A percentile compares a stretch with the other conserved stretches of the same genome.
phyloP scores from a whole-genome alignment of 2,888 invertebrate species.

The Hybos culiciformis region DNA sequence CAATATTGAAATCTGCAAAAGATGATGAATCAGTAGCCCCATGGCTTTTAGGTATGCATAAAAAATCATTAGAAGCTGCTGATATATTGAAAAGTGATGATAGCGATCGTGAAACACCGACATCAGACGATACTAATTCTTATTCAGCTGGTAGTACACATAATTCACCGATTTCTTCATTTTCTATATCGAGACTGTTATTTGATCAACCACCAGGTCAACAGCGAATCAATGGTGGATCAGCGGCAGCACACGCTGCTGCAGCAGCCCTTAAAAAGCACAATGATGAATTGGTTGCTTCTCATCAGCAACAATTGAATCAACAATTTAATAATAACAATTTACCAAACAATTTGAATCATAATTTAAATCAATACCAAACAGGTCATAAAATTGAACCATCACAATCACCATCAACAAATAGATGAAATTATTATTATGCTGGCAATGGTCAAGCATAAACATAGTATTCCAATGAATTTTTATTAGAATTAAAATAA shows the following conservation, averaged over 20 bases:
- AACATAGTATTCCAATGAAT: no score
- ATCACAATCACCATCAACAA: no score
- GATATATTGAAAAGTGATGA: slow-evolving; percentile 79
- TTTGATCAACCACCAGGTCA: slow-evolving; percentile 26
- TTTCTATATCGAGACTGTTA: slow-evolving; percentile 32
- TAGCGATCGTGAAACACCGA: slow-evolving; percentile 49
- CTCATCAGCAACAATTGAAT: neutral
- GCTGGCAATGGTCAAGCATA: no score
- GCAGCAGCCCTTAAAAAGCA: no score
- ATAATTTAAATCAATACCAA: neutral
- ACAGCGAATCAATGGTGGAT: no score
- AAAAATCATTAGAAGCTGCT: slow-evolving; percentile 95
- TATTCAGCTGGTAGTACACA: slow-evolving; percentile 35
- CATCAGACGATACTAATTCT: slow-evolving; percentile 45
- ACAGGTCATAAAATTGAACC: neutral
- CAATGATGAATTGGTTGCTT: no score
- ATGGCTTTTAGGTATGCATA: slow-evolving; percentile 95
- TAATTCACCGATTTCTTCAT: slow-evolving; percentile 35
- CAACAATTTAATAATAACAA: neutral
- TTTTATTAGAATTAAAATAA: neutral
- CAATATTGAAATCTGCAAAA: slow-evolving; percentile 94
- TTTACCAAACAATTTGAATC: neutral
- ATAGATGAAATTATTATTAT: no score
- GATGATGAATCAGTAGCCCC: slow-evolving; percentile 95
- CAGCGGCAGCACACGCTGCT: no score